Conservation (phyloP, 2,888 invertebrate genomes). For the Pristionchus entomophagus region DNA sequence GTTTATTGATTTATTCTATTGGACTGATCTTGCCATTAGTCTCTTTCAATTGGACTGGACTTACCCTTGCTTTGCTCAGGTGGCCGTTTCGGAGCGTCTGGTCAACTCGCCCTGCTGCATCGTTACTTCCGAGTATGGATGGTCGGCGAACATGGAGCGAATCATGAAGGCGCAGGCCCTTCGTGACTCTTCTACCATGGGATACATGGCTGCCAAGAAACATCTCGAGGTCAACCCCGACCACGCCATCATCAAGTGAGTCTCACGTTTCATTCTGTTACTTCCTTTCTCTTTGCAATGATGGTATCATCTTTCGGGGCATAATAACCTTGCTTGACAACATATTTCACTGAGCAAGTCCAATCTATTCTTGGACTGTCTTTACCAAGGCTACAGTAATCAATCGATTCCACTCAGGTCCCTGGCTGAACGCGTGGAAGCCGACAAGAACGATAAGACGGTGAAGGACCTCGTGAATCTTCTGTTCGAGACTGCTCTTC, state of each 20-base stretch:
- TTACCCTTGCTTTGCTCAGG: too few relatives aligned
- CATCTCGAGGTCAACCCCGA: slow-evolving; percentile 97
- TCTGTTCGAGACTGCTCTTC: slow-evolving; percentile 93
- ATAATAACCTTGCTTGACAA: too few relatives aligned
- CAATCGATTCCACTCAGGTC: slow-evolving; percentile 59
- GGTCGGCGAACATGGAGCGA: slow-evolving; percentile 99
- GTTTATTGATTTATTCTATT: too few relatives aligned
- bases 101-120: slow-evolving; percentile 99
- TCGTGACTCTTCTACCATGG: slow-evolving; percentile 97
- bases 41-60: too few relatives aligned
- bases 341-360: too few relatives aligned
- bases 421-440: slow-evolving; percentile 85
- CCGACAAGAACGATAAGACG: slow-evolving; percentile 97
- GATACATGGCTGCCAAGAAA: slow-evolving; percentile 99
- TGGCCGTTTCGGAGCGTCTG: slow-evolving; percentile 91
- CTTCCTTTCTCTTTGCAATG: slow-evolving; percentile 80
- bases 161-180: slow-evolving; percentile 99
- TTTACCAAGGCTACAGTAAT: not conserved
- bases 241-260: slow-evolving; percentile 94
- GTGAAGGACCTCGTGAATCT: slow-evolving; percentile 95
- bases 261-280: slow-evolving; percentile 95
- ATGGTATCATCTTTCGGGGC: not conserved
- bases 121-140: slow-evolving; percentile 97
- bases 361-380: too few relatives aligned
- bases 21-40: too few relatives aligned